phyloP scores from a whole-genome alignment of 2,888 invertebrate species.

The Habroteleia sp. region DNA sequence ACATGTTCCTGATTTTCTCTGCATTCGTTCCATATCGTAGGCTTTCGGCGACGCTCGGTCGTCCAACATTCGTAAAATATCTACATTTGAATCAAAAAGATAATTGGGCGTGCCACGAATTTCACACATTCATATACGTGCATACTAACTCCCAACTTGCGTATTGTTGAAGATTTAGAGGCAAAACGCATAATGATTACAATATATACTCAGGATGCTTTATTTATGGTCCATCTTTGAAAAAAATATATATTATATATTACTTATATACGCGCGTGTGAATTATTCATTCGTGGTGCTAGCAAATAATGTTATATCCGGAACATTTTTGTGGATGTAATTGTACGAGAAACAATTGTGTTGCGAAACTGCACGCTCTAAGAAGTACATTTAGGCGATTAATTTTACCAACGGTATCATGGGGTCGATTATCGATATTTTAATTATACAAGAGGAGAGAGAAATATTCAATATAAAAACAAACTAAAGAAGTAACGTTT shows the following conservation, averaged over 20 bases:
- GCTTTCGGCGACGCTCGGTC: slow-evolving; percentile 30
- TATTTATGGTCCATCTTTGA: slow-evolving; percentile 76
- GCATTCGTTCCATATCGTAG: slow-evolving; percentile 69
- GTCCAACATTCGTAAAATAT: slow-evolving; percentile 18
- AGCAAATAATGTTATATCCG: slow-evolving; percentile 73
- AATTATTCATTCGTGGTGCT: slow-evolving; percentile 79
- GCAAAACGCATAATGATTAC: slow-evolving; percentile 79
- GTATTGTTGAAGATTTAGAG: slow-evolving; percentile 75
- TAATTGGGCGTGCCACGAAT: slow-evolving; percentile 35
- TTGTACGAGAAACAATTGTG: slow-evolving; percentile 62
- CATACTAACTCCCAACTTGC: slow-evolving; percentile 68
- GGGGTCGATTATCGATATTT: slow-evolving; percentile 72
- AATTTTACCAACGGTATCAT: slow-evolving; percentile 70
- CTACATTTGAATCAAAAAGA: slow-evolving; percentile 69
- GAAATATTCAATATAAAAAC: slow-evolving; percentile 13
- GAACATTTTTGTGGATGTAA: slow-evolving; percentile 72
- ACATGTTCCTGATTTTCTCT: slow-evolving; percentile 72
- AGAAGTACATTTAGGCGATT: slow-evolving; percentile 38
- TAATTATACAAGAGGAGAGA: slow-evolving; percentile 63
- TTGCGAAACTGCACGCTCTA: slow-evolving; percentile 68
- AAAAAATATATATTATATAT: slow-evolving; percentile 67
- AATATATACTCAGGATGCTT: slow-evolving; percentile 82
- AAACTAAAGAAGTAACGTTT: slow-evolving; percentile 71
- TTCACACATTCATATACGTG: slow-evolving; percentile 33
- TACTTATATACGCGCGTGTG: slow-evolving; percentile 73